Evolutionary conservation across 2,888 invertebrate species (phyloP).

Genomic region (Agriopis leucophaearia): DNA sequence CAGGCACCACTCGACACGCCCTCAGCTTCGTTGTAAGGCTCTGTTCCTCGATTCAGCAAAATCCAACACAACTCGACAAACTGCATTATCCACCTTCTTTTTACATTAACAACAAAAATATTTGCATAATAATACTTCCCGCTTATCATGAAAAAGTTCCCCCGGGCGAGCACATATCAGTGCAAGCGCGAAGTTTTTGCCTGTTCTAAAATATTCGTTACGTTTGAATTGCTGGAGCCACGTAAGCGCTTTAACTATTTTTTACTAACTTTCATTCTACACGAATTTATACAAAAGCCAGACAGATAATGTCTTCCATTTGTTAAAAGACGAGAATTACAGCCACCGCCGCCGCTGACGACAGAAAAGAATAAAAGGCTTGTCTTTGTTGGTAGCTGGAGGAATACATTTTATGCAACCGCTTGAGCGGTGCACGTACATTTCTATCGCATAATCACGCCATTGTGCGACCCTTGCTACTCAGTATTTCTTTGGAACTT

Average conservation of each 20-base stretch:
- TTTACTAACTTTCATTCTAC: conserved; percentile 76
- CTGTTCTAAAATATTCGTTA: conserved; percentile 66
- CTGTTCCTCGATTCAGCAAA: conserved; percentile 48
- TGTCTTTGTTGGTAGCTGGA: conserved; percentile 74
- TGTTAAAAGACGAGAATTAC: conserved; percentile 82
- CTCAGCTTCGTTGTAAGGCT: conserved; percentile 46
- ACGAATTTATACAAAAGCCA: conserved; percentile 82
- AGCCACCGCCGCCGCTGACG: conserved; percentile 69
- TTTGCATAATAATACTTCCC: conserved; percentile 49
- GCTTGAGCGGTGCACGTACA: conserved; percentile 61
- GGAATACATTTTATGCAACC: conserved; percentile 77
- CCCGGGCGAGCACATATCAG: conserved; percentile 53
- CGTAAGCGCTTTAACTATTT: conserved; percentile 75
- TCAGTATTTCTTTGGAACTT: conserved; percentile 54
- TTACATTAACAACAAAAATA: conserved; percentile 44
- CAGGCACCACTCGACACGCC: conserved; percentile 53
- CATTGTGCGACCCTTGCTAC: conserved; percentile 61
- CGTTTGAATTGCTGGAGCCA: conserved; percentile 69
- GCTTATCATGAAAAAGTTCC: conserved; percentile 58
- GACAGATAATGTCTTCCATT: conserved; percentile 81
- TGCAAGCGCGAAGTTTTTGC: conserved; percentile 60
- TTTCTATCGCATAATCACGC: conserved; percentile 67
- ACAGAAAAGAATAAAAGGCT: conserved; percentile 78
- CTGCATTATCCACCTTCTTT: conserved; percentile 34
- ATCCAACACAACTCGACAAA: conserved; percentile 39